phyloP scores from a whole-genome alignment of 2,113 vertebrate species.

The Epinephelus cyanopodus region DNA sequence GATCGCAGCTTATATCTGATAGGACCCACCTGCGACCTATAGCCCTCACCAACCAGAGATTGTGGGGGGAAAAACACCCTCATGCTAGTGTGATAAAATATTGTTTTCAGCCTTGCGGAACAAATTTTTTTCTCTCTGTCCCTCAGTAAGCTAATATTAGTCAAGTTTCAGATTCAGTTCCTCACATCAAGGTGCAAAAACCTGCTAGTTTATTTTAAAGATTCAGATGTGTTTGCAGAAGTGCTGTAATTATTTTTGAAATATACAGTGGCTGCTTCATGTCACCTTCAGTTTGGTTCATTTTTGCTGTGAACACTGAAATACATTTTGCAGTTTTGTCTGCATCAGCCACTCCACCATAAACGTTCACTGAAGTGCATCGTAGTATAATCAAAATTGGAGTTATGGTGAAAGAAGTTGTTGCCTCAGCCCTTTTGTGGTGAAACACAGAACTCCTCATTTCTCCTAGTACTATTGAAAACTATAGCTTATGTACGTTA shows the following conservation, averaged over 20 bases:
- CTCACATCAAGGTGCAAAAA: constrained; percentile 21
- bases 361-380: background rate
- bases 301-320: background rate
- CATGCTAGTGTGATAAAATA: constrained; percentile 4
- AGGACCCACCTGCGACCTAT: background rate
- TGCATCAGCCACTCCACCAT: background rate
- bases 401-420: background rate
- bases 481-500: background rate
- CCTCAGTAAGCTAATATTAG: constrained; percentile 15
- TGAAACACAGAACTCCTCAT: background rate
- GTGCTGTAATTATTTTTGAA: background rate
- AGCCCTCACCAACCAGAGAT: constrained; percentile 25
- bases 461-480: background rate
- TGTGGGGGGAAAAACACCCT: background rate
- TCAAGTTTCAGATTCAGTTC: constrained; percentile 58
- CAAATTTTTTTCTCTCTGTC: background rate
- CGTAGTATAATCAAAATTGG: background rate
- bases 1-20: constrained; percentile 45
- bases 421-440: background rate
- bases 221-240: background rate
- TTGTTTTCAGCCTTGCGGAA: constrained; percentile 14
- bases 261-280: background rate
- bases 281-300: background rate
- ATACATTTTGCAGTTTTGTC: background rate
- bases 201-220: background rate